Evolutionary conservation across 1,140 invertebrate species (phyloP).

Genomic region (Pseudomyrmex flavicornis): DNA sequence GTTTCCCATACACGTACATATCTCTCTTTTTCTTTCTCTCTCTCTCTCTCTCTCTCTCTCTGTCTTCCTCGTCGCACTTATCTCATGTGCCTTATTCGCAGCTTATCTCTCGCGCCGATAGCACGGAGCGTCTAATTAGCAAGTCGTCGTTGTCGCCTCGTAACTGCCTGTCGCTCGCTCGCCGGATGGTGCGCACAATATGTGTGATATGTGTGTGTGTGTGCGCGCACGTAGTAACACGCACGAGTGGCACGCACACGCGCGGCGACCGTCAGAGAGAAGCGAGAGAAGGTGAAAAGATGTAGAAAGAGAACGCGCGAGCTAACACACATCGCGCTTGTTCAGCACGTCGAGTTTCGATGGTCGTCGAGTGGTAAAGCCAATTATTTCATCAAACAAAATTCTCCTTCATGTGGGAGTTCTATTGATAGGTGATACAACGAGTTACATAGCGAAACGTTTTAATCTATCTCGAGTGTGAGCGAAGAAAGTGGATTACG

Average conservation of each 20-base stretch:
- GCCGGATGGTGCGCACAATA: no score
- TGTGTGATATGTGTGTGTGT: neutral
- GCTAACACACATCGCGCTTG: neutral
- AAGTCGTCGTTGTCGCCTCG: conserved; percentile 24
- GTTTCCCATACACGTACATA: no score
- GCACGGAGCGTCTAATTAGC: conserved; percentile 37
- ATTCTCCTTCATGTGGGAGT: neutral
- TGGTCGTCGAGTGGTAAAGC: neutral
- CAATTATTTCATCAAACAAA: neutral
- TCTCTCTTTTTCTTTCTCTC: no score
- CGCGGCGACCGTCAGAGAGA: neutral
- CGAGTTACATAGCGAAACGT: neutral
- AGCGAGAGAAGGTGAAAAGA: conserved; percentile 20
- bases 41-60: neutral
- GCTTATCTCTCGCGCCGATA: conserved; percentile 19
- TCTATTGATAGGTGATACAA: neutral
- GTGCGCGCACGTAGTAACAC: conserved; percentile 25
- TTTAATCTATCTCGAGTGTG: conserved; percentile 2
- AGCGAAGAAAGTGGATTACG: conserved; percentile 2
- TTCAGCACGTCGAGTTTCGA: neutral
- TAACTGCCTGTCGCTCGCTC: neutral
- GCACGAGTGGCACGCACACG: conserved; percentile 21
- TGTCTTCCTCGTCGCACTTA: neutral
- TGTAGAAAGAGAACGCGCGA: conserved; percentile 11
- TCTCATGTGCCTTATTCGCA: neutral